A percentile compares a stretch with the other conserved stretches of the same genome.
These are phyloP conservation scores for Mormyrus hasselquistii DNA, from an alignment of 2,797 vertebrate species.

Conservation along the genomic window DNA sequence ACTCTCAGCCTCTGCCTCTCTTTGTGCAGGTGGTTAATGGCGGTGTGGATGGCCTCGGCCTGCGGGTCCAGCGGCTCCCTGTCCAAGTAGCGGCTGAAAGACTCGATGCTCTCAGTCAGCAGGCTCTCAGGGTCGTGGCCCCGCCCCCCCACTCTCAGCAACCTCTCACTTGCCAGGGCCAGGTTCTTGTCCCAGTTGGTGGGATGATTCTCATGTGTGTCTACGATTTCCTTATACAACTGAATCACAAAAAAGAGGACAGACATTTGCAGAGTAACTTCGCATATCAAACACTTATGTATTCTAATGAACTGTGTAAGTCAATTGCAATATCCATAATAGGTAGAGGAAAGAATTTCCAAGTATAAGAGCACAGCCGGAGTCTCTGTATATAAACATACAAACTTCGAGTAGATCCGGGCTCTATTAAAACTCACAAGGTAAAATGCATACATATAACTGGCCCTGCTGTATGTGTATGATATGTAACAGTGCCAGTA, in stretches of 20 bases:
- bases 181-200: constrained; percentile 98
- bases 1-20: constrained; percentile 67
- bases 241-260: constrained; percentile 45
- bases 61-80: constrained; percentile 77
- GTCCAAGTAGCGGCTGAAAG: constrained; percentile 76
- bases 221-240: constrained; percentile 85
- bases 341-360: not conserved
- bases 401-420: not conserved
- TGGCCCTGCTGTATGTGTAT: not conserved
- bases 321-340: not conserved
- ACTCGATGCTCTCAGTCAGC: constrained; percentile 70
- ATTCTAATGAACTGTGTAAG: not conserved
- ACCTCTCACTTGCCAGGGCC: constrained; percentile 84
- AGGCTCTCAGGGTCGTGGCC: constrained; percentile 62
- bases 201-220: constrained; percentile 70
- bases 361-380: not conserved
- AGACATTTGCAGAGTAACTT: not conserved
- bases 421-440: not conserved
- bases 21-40: constrained; percentile 70
- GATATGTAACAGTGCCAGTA: not conserved
- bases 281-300: not conserved
- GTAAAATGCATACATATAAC: not conserved
- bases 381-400: not conserved
- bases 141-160: constrained; percentile 63
- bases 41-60: constrained; percentile 66